Evolutionary conservation across 1,140 invertebrate genomes (phyloP), one percentile per base, ranked within the genome.

Genomic region (Drosophila dunni): DNA sequence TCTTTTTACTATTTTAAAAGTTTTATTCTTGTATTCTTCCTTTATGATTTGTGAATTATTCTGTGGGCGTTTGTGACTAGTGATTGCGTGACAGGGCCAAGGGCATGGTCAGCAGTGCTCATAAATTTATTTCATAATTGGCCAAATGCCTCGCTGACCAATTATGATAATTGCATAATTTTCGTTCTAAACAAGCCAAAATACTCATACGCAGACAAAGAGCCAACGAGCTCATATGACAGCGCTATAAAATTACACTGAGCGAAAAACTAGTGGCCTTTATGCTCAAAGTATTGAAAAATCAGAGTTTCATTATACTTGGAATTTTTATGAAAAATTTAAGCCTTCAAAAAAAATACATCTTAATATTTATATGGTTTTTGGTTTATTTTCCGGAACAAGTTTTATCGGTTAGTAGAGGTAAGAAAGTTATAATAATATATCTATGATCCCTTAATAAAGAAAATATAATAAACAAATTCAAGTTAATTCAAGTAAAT

Each of bases 101-200:
- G 38, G 58, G 48, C 46, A 17, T 11, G 72, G 65, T 58, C 40
- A 62, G 50, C 65, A 73, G 63, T 46, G 45, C 13, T 65, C 75
- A 82, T 54, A 89, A 89, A 83, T 82, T 77, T 79, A 70, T 88
- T 80, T 88, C 64, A 89, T 88, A 88, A 88, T 89, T 88, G 83
- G 80, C 84, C 84, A 77, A 79, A 83, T 88, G 76, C 79, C 81
- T 75, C 71, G 61, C 71, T 73, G 75, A 78, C 80, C 83, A 88
- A 88, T 88, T 88, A 88, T 89, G 76, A 83, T 88, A 88, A 88
- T 88, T 88, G 83, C 83, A 89, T 88, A 89, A 88, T 89, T 89
- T 80, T 80, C 77, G 60, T 86, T 86, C 82, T 86, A 83, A 86
- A 86, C 82, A 88, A 86, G 83, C 83, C 79, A 83, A 86, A 84